Conservation (phyloP, 1,140 invertebrate genomes). For the Sesamia nonagrioides region DNA sequence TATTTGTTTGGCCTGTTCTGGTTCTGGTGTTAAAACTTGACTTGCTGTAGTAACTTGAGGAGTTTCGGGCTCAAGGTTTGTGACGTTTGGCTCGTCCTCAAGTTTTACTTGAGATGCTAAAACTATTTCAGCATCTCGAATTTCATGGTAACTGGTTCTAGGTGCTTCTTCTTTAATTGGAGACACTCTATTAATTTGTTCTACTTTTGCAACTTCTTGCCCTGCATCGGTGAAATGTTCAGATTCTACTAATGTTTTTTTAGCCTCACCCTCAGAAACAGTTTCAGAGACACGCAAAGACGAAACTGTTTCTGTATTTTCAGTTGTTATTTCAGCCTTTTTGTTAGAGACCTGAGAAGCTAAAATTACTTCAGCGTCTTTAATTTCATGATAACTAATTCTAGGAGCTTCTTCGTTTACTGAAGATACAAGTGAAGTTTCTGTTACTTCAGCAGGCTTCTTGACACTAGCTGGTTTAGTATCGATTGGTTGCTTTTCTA, state of each 20-base stretch:
- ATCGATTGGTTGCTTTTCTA: neutral
- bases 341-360: constrained; percentile 8
- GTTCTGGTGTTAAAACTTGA: neutral
- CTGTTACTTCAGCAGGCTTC: neutral
- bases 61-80: neutral
- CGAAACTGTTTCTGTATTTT: neutral
- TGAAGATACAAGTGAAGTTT: neutral
- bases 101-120: constrained; percentile 12
- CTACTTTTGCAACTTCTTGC: neutral
- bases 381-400: constrained; percentile 51
- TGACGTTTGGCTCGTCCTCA: neutral
- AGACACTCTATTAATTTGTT: neutral
- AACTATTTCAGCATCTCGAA: constrained; percentile 30
- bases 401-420: constrained; percentile 49
- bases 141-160: constrained; percentile 51
- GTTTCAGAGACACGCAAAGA: constrained; percentile 23
- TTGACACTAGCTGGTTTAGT: neutral
- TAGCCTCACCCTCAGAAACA: neutral
- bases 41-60: neutral
- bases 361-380: constrained; percentile 47
- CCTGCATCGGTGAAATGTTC: neutral
- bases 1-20: neutral
- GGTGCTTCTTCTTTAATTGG: constrained; percentile 46
- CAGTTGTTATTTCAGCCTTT: neutral
- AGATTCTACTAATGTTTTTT: neutral